These are phyloP conservation scores for Agrotis exclamationis DNA, from an alignment of 2,888 invertebrate genomes.

Conservation along the genomic window DNA sequence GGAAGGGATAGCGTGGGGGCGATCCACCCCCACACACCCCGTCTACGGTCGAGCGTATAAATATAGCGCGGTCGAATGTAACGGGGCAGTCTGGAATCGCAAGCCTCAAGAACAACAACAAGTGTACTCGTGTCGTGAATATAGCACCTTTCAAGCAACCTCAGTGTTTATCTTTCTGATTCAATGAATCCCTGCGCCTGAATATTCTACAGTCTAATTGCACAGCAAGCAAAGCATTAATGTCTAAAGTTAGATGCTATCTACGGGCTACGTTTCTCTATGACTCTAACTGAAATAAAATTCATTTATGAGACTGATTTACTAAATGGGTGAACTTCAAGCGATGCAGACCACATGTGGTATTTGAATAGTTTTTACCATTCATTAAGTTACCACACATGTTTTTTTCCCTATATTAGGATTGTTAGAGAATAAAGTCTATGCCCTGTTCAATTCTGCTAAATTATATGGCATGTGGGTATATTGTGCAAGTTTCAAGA, in stretches of 20 bases:
- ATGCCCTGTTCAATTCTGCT: conserved; percentile 28
- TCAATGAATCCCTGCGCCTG: too few relatives aligned
- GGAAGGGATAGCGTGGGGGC: too few relatives aligned
- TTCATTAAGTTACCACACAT: conserved; percentile 16
- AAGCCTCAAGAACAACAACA: too few relatives aligned
- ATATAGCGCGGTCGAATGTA: too few relatives aligned
- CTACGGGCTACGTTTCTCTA: conserved; percentile 20
- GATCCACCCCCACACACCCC: too few relatives aligned
- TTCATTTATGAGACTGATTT: conserved; percentile 11
- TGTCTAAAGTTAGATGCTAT: conserved; percentile 23
- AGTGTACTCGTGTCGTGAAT: too few relatives aligned
- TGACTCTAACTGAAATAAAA: conserved; percentile 2
- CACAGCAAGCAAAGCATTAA: conserved; percentile 13
- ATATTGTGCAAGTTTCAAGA: conserved; percentile 46
- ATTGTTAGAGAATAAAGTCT: conserved; percentile 11
- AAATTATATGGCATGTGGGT: conserved; percentile 48
- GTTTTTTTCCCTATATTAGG: neutral
- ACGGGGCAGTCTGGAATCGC: too few relatives aligned
- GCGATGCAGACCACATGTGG: conserved; percentile 34
- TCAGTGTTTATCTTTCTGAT: too few relatives aligned
- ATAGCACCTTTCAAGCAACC: too few relatives aligned
- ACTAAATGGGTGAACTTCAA: conserved; percentile 21
- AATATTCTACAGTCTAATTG: too few relatives aligned
- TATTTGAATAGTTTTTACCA: conserved; percentile 9
- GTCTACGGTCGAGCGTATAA: too few relatives aligned